These are phyloP conservation scores for Aradophagus sp. DNA, from an alignment of 1,140 invertebrate species.

Conservation along the genomic window DNA sequence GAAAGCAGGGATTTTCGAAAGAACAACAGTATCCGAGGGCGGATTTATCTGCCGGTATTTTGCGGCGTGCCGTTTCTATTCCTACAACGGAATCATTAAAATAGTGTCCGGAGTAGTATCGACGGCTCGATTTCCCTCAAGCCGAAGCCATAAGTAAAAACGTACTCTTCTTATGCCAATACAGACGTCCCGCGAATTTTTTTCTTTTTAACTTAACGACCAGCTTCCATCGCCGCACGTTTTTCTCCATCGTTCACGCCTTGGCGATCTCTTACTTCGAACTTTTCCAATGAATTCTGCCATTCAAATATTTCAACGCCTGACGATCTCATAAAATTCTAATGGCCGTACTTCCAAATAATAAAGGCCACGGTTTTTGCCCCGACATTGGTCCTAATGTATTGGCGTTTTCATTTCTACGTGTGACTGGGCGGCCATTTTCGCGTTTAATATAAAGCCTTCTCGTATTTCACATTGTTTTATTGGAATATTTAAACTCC, in stretches of 20 bases:
- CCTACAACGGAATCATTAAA: slow-evolving; percentile 44
- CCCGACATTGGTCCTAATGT: slow-evolving; percentile 4
- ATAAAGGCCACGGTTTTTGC: slow-evolving; percentile 27
- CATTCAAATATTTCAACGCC: slow-evolving; percentile 54
- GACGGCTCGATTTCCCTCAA: slow-evolving; percentile 57
- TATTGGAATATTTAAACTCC: too few species aligned
- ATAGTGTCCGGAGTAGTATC: slow-evolving; percentile 48
- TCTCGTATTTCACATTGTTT: too few species aligned
- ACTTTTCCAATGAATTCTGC: slow-evolving; percentile 57
- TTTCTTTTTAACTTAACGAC: slow-evolving; percentile 54
- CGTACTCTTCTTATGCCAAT: slow-evolving; percentile 53
- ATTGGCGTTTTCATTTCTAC: slow-evolving; percentile 29
- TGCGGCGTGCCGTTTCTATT: slow-evolving; percentile 32
- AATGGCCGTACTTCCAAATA: slow-evolving; percentile 31
- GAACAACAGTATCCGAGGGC: slow-evolving; percentile 38
- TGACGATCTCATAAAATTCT: slow-evolving; percentile 52
- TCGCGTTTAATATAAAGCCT: too few species aligned
- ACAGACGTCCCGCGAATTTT: slow-evolving; percentile 57
- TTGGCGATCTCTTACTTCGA: slow-evolving; percentile 51
- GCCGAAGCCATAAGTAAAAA: slow-evolving; percentile 52
- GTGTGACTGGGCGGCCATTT: too few species aligned
- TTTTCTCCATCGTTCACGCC: slow-evolving; percentile 56
- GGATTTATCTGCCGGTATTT: slow-evolving; percentile 48
- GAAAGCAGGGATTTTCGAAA: slow-evolving; percentile 33
- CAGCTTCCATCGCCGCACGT: slow-evolving; percentile 42